Evolutionary conservation across 2,888 invertebrate genomes (phyloP).

Genomic region (Morpho deidamia): DNA sequence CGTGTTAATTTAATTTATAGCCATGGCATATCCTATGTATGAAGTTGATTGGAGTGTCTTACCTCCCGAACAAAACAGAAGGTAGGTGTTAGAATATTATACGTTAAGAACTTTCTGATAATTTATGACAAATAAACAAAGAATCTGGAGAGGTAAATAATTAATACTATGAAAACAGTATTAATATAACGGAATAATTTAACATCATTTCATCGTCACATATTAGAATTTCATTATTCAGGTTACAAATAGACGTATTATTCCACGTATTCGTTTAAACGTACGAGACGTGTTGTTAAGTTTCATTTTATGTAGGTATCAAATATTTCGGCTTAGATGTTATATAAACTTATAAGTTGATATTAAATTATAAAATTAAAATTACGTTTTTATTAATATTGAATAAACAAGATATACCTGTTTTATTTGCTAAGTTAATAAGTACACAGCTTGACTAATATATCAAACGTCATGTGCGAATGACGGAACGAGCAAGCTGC

Average conservation of each 20-base stretch:
- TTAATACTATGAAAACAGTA: too few relatives aligned
- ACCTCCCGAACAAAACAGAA: conserved; percentile 90
- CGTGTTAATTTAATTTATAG: conserved; percentile 36
- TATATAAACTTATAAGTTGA: conserved; percentile 3
- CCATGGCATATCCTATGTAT: conserved; percentile 79
- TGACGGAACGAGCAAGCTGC: conserved; percentile 34
- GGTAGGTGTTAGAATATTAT: conserved; percentile 70
- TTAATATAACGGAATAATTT: too few relatives aligned
- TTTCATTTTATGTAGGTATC: background rate
- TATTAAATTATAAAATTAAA: background rate
- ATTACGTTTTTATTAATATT: background rate
- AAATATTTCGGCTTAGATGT: too few relatives aligned
- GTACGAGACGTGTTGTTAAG: conserved; percentile 14
- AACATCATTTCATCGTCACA: too few relatives aligned
- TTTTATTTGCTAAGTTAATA: background rate
- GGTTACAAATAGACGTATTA: conserved; percentile 1
- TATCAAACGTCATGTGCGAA: conserved; percentile 62
- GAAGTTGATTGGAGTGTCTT: conserved; percentile 92
- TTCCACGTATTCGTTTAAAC: conserved; percentile 19
- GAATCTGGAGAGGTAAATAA: background rate
- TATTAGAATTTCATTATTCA: background rate
- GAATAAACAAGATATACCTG: background rate
- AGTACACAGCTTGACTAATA: conserved; percentile 11
- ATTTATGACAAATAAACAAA: conserved; percentile 2
- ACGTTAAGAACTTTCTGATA: background rate